Conservation (phyloP, 64 coral and sea anemone genomes). For the Catalaphyllia jardinei region DNA sequence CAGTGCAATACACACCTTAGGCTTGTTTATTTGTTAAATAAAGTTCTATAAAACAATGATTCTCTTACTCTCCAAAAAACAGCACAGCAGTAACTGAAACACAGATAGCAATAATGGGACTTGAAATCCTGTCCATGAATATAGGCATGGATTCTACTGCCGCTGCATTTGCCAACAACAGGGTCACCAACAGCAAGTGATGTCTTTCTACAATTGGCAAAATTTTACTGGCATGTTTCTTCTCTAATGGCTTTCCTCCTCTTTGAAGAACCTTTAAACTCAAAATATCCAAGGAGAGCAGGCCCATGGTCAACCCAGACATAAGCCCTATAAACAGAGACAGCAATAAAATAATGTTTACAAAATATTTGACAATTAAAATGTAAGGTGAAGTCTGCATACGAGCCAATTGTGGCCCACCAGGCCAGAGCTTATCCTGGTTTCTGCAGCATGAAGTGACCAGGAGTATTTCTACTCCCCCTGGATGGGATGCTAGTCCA, state of each 20-base stretch:
- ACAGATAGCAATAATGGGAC: constrained; percentile 90
- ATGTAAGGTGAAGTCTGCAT: too few species aligned
- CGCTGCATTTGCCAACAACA: constrained; percentile 90
- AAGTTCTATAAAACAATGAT: background rate
- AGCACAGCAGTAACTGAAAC: constrained; percentile 98
- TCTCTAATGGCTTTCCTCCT: constrained; percentile 90
- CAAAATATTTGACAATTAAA: background rate
- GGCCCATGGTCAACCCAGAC: constrained; percentile 92
- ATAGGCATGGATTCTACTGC: constrained; percentile 98
- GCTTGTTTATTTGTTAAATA: too few species aligned
- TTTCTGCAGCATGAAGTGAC: too few species aligned
- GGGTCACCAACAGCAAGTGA: constrained; percentile 89
- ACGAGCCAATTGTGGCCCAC: too few species aligned
- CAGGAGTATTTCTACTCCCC: too few species aligned
- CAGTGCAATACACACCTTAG: too few species aligned
- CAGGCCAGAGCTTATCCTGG: too few species aligned
- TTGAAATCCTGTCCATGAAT: constrained; percentile 96
- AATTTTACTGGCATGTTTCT: constrained; percentile 87
- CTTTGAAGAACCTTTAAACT: constrained; percentile 93
- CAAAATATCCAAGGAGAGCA: constrained; percentile 92
- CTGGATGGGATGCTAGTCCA: too few species aligned
- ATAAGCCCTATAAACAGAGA: constrained; percentile 63
- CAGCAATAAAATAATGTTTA: background rate
- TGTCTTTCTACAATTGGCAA: constrained; percentile 87
- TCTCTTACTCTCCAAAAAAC: constrained; percentile 98